Evolutionary conservation across 2,888 invertebrate species (phyloP), one percentile per base, ranked within the genome.

Genomic region (Hanleya hanleyi): DNA sequence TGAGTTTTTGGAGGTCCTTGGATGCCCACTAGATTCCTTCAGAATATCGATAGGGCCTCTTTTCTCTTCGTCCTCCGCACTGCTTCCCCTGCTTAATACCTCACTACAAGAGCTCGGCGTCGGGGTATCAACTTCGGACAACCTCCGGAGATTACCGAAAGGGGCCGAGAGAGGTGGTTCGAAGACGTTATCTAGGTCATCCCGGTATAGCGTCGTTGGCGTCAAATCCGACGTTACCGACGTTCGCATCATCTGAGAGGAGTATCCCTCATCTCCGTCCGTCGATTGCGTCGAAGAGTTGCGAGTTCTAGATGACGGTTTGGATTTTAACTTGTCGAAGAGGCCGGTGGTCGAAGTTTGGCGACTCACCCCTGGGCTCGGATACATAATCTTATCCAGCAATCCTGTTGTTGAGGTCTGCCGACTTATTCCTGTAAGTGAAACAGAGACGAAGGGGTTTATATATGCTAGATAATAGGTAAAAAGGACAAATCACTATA

Each of bases 331-430:
- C 26, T 29, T 22, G 57, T 57, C 57, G 26, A 57, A 36, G 1
- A 77, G 65, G 12, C 71, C 72, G 4, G 67, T 61, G 33, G 70
- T 69, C 41, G 71, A 70, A 7, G 74, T 72, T 35, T 69, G 74
- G 7, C 70, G 70, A 66, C 50, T 67, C 37, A 74, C 61, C 3
- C 67, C 67, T 66, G 66, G n/a, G 37, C 62, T 57, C 4, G 57
- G 57, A 9, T 57, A 26, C 4, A 57, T 57, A 18, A 57, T 26
- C 32, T 57, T 57, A 57, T 57, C 57, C 64, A 64, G n/a, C 6
- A 64, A 26, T 35, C 38, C 64, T 5, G 64, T 64, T 26, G 64
- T 64, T 3, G 64, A 64, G 15, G 64, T 64, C 37, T 64, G 64
- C 37, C 64, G 64, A 37, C 38, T 64, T 35, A 64, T 37, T 35